Conservation (phyloP, 2,888 invertebrate species). For the Ecliptopera silaceata region DNA sequence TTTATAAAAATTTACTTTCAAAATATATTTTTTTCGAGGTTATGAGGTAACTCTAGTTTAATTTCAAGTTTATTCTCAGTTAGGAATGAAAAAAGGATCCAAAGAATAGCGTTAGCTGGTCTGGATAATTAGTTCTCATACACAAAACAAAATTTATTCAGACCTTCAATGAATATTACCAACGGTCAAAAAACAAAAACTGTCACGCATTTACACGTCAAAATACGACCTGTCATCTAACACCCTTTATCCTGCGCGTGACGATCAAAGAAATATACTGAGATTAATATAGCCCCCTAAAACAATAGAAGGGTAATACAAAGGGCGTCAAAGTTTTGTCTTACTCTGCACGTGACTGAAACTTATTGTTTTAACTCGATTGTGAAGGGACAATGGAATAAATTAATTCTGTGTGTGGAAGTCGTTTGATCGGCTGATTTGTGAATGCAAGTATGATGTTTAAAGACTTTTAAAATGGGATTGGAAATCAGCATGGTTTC, state of each 20-base stretch:
- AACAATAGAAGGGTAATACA: slow-evolving; percentile 76
- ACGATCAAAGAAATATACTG: slow-evolving; percentile 78
- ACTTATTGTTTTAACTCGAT: slow-evolving; percentile 71
- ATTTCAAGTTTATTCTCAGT: no score
- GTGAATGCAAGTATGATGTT: neutral
- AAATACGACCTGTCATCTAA: slow-evolving; percentile 59
- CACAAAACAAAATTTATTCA: neutral
- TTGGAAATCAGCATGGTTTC: no score
- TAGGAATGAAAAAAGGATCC: no score
- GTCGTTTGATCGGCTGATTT: slow-evolving; percentile 32
- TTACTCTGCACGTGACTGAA: slow-evolving; percentile 81
- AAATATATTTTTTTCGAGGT: no score
- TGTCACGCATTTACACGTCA: slow-evolving; percentile 64
- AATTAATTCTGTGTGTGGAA: slow-evolving; percentile 65
- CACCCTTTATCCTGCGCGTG: slow-evolving; percentile 63
- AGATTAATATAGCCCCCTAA: slow-evolving; percentile 77
- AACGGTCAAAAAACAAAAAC: slow-evolving; percentile 40
- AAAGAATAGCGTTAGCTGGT: no score
- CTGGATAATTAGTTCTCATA: no score
- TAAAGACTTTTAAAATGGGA: no score
- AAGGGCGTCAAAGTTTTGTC: slow-evolving; percentile 66
- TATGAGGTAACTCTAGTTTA: no score
- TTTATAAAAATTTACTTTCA: neutral
- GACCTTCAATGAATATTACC: slow-evolving; percentile 16
- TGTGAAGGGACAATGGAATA: slow-evolving; percentile 69